Base-by-base conservation (phyloP, 1,140 invertebrate genomes). In the Ectropis grisescens region DNA sequence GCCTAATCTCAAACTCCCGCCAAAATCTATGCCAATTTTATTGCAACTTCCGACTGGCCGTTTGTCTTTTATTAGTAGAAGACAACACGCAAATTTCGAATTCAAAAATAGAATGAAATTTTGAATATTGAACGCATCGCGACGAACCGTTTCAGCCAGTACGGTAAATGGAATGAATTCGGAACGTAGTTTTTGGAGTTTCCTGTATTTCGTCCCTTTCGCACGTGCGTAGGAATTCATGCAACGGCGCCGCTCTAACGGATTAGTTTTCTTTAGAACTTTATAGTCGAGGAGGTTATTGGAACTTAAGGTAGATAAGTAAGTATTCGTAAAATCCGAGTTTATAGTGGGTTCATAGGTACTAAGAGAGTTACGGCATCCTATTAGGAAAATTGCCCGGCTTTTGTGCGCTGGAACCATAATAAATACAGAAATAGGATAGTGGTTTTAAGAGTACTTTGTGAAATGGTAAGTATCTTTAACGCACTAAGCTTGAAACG, bases 191-290 rank as follows among this genome's bases (percentile, higher is more conserved):
- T 48, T 53, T 45, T 41, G 29, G 40, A 42, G 38, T 45, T 79
- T 75, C 67, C 62, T 62, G 56, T 59, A 47, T 56, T 56, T 44
- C 58, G 47, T 74, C 61, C 36, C 57, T 48, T 49, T 72, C 42
- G 15, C 51, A 37, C 55, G 47, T 47, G 25, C 27, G 33, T 30
- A 43, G 56, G 45, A 47, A 52, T 41, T 41, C 35, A 41, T 64
- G 28, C 55, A 36, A 48, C 40, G 54, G 47, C 66, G 59, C 58
- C 44, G 28, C 37, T 68, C 41, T 53, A 39, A 49, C 42, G 45
- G 39, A 42, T 48, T 53, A 60, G 44, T 61, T 67, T 70, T 74
- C 61, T 37, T 56, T 39, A 39, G 57, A 55, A 66, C 58, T 34
- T 33, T 37, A 40, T 74, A 68, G 58, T 4, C 43, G 11, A 55